Evolutionary conservation across 2,797 vertebrate species (phyloP), one percentile per base, ranked within the genome.

Genomic region (Acanthurus lineatus): DNA sequence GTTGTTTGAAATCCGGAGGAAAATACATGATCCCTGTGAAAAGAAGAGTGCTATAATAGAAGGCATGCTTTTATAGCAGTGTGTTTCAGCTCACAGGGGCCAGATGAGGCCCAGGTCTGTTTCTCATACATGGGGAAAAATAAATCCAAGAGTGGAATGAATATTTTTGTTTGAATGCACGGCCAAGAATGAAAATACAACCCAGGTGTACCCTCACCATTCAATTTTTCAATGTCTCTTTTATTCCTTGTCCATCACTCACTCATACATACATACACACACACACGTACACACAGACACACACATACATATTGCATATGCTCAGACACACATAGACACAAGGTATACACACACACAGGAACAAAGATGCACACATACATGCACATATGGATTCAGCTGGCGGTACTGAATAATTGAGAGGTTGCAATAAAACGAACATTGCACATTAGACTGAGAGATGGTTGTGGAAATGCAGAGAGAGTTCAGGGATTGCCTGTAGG

Each of bases 331-430:
- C 6, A 19, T 28, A 15, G 10, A 69, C 20, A 51, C 62, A 66
- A 16, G 20, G 51, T 44, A 19, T 22, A 22, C 16, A 54, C 42
- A 54, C 42, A 42, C 42, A 73, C 19, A 25, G 62, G 48, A 10
- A 47, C 25, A 48, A 10, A 67, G 38, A 70, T 25, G 58, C 40
- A 52, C 66, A 66, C 32, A 57, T 66, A 76, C 59, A 77, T 63
- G 67, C 83, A 84, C 77, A 75, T 83, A 85, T 70, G 79, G 81
- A 83, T 85, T 82, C 63, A 65, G 81, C 86, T 83, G 80, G 58
- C 56, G 10, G 64, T 68, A 48, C 78, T 94, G 85, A 93, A 94
- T 94, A 91, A 95, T 94, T 93, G 86, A 95, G 77, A 76, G 54
- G 80, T 28, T 68, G 52, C 89, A 87, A 90, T 92, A 93, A 94